Evolutionary conservation across 2,113 vertebrate genomes (phyloP), one percentile per base, ranked within the genome.

Genomic region (Fukomys damarensis): DNA sequence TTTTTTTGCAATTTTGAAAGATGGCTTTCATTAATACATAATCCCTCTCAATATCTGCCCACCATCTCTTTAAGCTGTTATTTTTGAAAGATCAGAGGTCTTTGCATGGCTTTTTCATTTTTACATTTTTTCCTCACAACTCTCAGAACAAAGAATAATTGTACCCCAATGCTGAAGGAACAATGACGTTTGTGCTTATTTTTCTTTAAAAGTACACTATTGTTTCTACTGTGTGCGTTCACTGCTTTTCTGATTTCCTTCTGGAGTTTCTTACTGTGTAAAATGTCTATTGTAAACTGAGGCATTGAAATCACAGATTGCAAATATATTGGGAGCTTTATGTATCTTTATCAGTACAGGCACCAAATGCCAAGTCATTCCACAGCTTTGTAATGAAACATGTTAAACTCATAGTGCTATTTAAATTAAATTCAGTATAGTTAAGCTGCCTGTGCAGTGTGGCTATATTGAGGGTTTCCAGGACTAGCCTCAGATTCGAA

Each of bases 61-160:
- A 84, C 49, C 93, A 88, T 92, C 5, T 93, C 52, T 54, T 63
- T 85, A 4, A 12, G 49, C 17, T 93, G 38, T 54, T 95, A 88
- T 54, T 95, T 97, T 96, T 93, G 28, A 12, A 93, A 93, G 26
- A 54, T 49, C 59, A 74, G 74, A 94, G 65, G 77, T 61, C 49
- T 93, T 97, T 88, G 81, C 65, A 81, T 90, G 76, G 70, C 66
- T 95, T 94, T 70, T 81, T 94, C 80, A 68, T 83, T 94, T 91
- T 82, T 41, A 82, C 54, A 16, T 79, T 83, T 68, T 91, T 68
- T 17, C 4, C 68, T 92, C 95, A 90, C 84, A 96, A 22, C 87
- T 93, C 68, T 85, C 66, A 95, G 84, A 97, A 98, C 97, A 98
- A 97, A 96, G 97, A 87, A 92, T 96, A 96, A 97, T 96, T 98